These are phyloP conservation scores for Actinernus sp. DNA, from an alignment of 92 coral and sea anemone genomes.

Conservation along the genomic window DNA sequence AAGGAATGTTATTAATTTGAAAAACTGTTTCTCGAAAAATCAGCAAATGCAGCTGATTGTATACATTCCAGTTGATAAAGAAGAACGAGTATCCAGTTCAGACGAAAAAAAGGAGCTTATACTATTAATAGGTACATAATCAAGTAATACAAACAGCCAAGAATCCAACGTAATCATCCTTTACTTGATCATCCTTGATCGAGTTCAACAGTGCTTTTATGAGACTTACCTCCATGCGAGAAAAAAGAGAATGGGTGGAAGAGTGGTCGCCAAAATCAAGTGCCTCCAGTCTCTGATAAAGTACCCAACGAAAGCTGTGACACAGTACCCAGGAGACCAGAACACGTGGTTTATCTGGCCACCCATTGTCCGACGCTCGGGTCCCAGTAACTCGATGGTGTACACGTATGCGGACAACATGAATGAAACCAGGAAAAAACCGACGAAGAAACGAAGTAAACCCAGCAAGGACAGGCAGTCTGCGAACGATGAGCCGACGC, in stretches of 20 bases:
- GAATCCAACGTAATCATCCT: too few relatives aligned
- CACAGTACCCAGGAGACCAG: slow-evolving; percentile 39
- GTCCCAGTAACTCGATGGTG: slow-evolving; percentile 52
- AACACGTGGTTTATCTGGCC: slow-evolving; percentile 46
- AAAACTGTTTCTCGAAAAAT: too few relatives aligned
- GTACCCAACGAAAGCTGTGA: slow-evolving; percentile 44
- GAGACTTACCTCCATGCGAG: slow-evolving; percentile 55
- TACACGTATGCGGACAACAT: slow-evolving; percentile 51
- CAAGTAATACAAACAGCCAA: too few relatives aligned
- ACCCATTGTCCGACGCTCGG: slow-evolving; percentile 39
- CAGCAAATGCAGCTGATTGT: too few relatives aligned
- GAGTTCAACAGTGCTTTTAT: too few relatives aligned
- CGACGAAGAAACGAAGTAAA: slow-evolving; percentile 57
- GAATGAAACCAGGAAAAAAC: slow-evolving; percentile 46
- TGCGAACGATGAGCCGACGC: slow-evolving; percentile 51
- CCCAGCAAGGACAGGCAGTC: slow-evolving; percentile 56
- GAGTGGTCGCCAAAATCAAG: slow-evolving; percentile 13
- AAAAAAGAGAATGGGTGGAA: slow-evolving; percentile 40
- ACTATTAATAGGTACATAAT: too few relatives aligned
- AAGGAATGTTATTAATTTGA: too few relatives aligned
- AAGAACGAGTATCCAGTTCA: too few relatives aligned
- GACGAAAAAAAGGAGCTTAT: too few relatives aligned
- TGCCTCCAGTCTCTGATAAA: slow-evolving; percentile 53
- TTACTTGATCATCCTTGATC: too few relatives aligned
- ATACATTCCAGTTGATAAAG: too few relatives aligned